Conservation (phyloP, 2,797 vertebrate genomes). For the Astyanax mexicanus region DNA sequence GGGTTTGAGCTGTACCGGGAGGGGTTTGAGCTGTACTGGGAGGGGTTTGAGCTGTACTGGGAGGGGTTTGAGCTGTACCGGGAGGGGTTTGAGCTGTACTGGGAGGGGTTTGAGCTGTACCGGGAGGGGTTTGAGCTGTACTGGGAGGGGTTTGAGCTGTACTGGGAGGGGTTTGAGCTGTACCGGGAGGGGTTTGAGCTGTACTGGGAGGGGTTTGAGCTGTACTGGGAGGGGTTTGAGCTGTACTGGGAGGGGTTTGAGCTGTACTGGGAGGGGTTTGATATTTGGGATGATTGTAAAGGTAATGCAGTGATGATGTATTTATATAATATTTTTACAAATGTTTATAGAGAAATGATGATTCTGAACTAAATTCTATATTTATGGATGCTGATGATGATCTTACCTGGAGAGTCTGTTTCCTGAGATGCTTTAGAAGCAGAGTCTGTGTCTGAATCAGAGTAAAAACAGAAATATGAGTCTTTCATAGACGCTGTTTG, state of each 20-base stretch:
- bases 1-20: too few relatives aligned
- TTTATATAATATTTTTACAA: neutral
- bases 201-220: neutral
- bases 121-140: neutral
- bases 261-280: neutral
- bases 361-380: neutral
- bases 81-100: neutral
- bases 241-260: too few relatives aligned
- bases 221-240: neutral
- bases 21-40: neutral
- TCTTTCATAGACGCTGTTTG: too few relatives aligned
- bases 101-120: neutral
- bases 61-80: too few relatives aligned
- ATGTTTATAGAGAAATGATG: too few relatives aligned
- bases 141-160: neutral
- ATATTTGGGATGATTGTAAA: too few relatives aligned
- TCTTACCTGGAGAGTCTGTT: conserved; percentile 43
- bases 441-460: conserved; percentile 33
- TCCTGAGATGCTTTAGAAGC: conserved; percentile 29
- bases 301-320: too few relatives aligned
- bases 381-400: neutral
- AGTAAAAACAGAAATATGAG: too few relatives aligned
- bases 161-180: neutral
- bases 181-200: too few relatives aligned
- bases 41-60: neutral